phyloP scores from a whole-genome alignment of 2,888 invertebrate species.

The Neelides folsomi region DNA sequence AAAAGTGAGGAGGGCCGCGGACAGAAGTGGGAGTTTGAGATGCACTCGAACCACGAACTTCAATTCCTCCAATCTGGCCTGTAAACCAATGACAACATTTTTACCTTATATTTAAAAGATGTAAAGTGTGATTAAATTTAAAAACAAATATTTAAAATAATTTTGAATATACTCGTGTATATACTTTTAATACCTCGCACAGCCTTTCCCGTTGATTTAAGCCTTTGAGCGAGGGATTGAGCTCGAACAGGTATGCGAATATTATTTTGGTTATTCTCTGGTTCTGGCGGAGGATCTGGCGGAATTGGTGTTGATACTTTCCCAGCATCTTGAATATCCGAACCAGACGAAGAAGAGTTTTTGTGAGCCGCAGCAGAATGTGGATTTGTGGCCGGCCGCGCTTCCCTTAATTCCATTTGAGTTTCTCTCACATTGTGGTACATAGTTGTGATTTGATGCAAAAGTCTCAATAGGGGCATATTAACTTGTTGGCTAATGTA shows the following conservation, averaged over 20 bases:
- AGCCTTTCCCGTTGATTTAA: constrained; percentile 69
- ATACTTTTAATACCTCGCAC: constrained; percentile 47
- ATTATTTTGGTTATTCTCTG: constrained; percentile 4
- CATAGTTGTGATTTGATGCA: constrained; percentile 95
- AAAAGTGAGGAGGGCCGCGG: constrained; percentile 25
- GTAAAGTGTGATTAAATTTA: too few species aligned
- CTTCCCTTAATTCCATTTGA: constrained; percentile 72
- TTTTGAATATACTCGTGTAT: too few species aligned
- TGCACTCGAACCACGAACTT: constrained; percentile 24
- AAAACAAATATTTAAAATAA: too few species aligned
- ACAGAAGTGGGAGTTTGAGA: constrained; percentile 31
- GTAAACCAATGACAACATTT: too few species aligned
- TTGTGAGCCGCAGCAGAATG: constrained; percentile 31
- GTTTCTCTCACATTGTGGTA: constrained; percentile 94
- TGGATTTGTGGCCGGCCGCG: constrained; percentile 35
- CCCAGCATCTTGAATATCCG: constrained; percentile 18
- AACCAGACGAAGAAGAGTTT: constrained; percentile 30
- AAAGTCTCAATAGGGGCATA: constrained; percentile 78
- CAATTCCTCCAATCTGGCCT: constrained; percentile 8
- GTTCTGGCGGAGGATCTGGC: not conserved
- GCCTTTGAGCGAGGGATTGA: constrained; percentile 76
- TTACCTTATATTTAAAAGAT: too few species aligned
- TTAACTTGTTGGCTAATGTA: constrained; percentile 91
- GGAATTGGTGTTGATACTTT: not conserved
- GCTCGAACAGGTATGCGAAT: constrained; percentile 44